A percentile compares a stretch with the other conserved stretches of the same genome.
Conservation (phyloP, 2,113 vertebrate genomes). For the Lepus europaeus region DNA sequence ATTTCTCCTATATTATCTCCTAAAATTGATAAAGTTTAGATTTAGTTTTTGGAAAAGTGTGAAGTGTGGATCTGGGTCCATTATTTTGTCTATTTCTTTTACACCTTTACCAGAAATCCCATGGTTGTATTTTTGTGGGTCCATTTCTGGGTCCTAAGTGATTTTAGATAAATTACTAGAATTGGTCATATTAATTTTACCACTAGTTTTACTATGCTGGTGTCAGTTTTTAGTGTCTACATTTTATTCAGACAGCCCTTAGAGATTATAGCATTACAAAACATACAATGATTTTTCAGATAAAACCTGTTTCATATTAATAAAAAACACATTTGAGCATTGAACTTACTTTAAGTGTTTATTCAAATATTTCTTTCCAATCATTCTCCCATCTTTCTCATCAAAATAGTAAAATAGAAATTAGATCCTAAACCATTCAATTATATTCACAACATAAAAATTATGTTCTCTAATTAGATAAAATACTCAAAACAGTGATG, state of each 20-base stretch:
- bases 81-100: not conserved
- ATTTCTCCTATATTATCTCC: not conserved
- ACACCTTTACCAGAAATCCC: not conserved
- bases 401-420: conserved; percentile 68
- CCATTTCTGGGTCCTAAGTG: not conserved
- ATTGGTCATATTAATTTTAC: not conserved
- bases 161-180: not conserved
- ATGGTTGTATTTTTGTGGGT: not conserved
- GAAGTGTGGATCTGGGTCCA: not conserved
- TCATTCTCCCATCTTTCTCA: not conserved
- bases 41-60: not conserved
- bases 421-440: conserved; percentile 67
- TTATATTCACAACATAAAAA: conserved; percentile 71
- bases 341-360: conserved; percentile 60
- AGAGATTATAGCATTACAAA: not conserved
- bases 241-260: not conserved
- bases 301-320: conserved; percentile 5
- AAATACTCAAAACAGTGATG: conserved; percentile 73
- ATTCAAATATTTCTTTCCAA: conserved; percentile 38
- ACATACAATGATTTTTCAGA: not conserved
- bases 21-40: not conserved
- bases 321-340: not conserved
- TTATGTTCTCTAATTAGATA: conserved; percentile 78
- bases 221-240: not conserved
- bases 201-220: not conserved